A percentile compares a stretch with the other conserved stretches of the same genome.
Evolutionary conservation across 2,797 vertebrate genomes (phyloP).

Genomic region (Pristis pectinata): DNA sequence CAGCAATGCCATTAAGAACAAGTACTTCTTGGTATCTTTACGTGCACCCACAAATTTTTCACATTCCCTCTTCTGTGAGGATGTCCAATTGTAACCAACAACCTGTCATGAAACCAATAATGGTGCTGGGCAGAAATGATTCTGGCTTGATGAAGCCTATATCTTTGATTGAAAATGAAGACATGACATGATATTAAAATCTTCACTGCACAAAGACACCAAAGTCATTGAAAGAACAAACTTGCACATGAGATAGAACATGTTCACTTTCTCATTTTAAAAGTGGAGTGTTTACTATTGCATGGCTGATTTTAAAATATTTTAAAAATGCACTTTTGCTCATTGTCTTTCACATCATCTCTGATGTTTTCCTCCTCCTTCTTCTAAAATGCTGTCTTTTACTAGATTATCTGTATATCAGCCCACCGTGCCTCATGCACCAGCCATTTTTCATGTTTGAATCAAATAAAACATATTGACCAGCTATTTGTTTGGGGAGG

Average conservation of each 20-base stretch:
- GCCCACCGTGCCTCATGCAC: not conserved
- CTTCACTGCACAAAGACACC: not conserved
- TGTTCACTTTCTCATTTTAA: slow-evolving; percentile 15
- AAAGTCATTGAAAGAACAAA: not conserved
- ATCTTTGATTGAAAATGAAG: slow-evolving; percentile 33
- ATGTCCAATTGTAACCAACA: not conserved
- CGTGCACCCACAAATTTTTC: slow-evolving; percentile 8
- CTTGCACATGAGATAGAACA: not conserved
- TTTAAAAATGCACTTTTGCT: not conserved
- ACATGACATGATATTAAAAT: slow-evolving; percentile 15
- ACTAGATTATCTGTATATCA: not conserved
- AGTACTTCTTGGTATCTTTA: slow-evolving; percentile 4
- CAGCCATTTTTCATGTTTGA: not conserved
- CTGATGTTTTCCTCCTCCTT: not conserved
- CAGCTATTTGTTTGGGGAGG: not conserved
- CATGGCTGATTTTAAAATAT: not conserved
- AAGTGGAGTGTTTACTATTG: not conserved
- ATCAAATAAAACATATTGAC: not conserved
- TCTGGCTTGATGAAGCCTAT: slow-evolving; percentile 11
- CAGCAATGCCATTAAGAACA: not conserved
- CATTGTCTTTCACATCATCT: not conserved
- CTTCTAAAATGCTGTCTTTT: not conserved
- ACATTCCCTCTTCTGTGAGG: not conserved
- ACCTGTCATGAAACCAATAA: not conserved
- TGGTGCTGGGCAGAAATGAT: slow-evolving; percentile 4